Evolutionary conservation across 2,797 vertebrate genomes (phyloP), one percentile per base, ranked within the genome.

Genomic region (Danio choprae): DNA sequence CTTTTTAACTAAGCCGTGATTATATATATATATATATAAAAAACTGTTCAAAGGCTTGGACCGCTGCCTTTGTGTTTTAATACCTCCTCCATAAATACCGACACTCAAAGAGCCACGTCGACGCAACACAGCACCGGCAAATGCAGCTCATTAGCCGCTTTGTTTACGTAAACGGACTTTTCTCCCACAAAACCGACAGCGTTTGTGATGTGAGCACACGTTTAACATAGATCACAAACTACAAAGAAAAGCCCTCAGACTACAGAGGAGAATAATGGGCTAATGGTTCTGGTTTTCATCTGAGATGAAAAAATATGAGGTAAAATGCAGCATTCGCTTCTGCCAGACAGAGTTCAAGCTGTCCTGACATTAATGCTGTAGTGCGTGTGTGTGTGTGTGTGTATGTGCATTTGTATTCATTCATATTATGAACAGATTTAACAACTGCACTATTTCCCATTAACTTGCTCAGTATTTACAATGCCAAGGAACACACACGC

Each of bases 51-150:
- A 87, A 87, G 84, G 60, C 62, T 77, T 69, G 64, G 62, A 74
- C 6, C 16, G n/a, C 59, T 53, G 71, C 60, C 77, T 87, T 86
- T 85, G 81, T 86, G 79, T 85, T 84, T 86, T 85, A 84, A 86
- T 79, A 82, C 80, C 86, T 87, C 86, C 77, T 81, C 81, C 81
- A 86, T 84, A 87, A 88, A 87, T 83, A 84, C 86, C 67, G 55
- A 80, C 83, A 68, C 70, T 84, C 72, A 80, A 83, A 85, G 53
- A 72, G 80, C 81, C n/a, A 74, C 18, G 50, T 79, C 75, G 18
- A 58, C 62, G 63, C 58, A 59, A 81, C 65, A 69, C 51, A 38
- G 65, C 41, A 71, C 69, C 18, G 78, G 80, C 85, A 67, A 86
- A 80, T 41, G 77, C 53, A 81, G 80, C 83, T 89, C 82, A 85